Conservation (phyloP, 2,888 invertebrate species). For the Balanococcus diminutus region DNA sequence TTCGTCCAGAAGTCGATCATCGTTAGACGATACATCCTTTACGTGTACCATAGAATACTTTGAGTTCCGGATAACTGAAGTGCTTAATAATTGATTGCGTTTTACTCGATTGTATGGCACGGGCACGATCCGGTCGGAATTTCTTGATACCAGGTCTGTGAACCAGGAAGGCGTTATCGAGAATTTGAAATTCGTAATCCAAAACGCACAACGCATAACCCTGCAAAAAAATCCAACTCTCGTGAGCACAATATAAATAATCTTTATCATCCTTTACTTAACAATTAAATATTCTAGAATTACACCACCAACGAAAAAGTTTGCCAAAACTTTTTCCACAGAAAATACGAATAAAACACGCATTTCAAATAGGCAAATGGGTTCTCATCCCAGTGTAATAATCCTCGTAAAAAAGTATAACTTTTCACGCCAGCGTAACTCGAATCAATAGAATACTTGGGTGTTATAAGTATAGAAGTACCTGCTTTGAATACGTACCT, state of each 20-base stretch:
- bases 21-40: slow-evolving; percentile 80
- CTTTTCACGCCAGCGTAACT: not conserved
- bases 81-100: slow-evolving; percentile 79
- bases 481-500: too few relatives aligned
- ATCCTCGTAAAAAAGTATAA: not conserved
- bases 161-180: slow-evolving; percentile 91
- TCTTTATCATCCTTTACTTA: not conserved
- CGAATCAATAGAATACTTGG: not conserved
- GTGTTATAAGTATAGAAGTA: not conserved
- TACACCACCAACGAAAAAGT: not conserved
- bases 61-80: slow-evolving; percentile 83
- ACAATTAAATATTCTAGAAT: not conserved
- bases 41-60: slow-evolving; percentile 79
- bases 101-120: slow-evolving; percentile 76
- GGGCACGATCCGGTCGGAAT: slow-evolving; percentile 76
- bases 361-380: too few relatives aligned
- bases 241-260: too few relatives aligned
- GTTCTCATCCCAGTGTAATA: not conserved
- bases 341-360: not conserved
- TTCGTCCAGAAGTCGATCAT: not conserved
- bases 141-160: slow-evolving; percentile 92
- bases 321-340: not conserved
- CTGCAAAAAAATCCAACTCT: slow-evolving; percentile 63
- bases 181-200: slow-evolving; percentile 89
- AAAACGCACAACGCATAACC: slow-evolving; percentile 88